Conservation (phyloP, 2,113 vertebrate genomes). For the Podarcis muralis region DNA sequence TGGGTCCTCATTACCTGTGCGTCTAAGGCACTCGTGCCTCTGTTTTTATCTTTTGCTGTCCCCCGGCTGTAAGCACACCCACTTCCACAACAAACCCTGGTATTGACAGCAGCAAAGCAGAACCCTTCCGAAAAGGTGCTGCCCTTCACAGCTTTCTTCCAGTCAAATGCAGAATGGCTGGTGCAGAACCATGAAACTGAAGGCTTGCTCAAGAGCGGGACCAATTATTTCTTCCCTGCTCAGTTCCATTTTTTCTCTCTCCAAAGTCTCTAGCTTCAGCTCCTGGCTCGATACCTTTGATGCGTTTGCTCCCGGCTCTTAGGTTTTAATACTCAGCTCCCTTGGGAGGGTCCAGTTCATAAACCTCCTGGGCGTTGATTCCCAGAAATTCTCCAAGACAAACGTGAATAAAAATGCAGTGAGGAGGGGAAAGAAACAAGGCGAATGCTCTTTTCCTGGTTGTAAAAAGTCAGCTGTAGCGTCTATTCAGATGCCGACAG, state of each 20-base stretch:
- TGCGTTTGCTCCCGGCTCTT: not conserved
- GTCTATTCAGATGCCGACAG: not conserved
- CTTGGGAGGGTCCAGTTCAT: not conserved
- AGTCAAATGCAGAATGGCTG: not conserved
- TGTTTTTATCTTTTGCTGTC: not conserved
- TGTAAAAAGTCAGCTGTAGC: slow-evolving; percentile 1
- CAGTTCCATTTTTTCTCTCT: not conserved
- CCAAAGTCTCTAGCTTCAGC: not conserved
- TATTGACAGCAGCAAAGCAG: not conserved
- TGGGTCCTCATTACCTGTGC: not conserved
- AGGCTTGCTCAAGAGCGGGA: not conserved
- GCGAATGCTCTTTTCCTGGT: not conserved
- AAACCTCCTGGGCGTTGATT: not conserved
- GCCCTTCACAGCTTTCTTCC: not conserved
- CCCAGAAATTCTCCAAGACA: slow-evolving; percentile 11
- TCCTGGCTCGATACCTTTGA: not conserved
- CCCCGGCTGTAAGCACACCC: not conserved
- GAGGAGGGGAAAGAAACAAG: not conserved
- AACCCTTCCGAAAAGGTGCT: not conserved
- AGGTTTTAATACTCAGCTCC: slow-evolving; percentile 3
- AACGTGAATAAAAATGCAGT: slow-evolving; percentile 15
- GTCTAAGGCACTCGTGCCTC: not conserved
- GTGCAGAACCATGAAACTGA: not conserved
- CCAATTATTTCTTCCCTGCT: not conserved
- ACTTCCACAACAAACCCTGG: not conserved